Evolutionary conservation across 2,888 invertebrate genomes (phyloP).

Genomic region (Orthosia gracilis): DNA sequence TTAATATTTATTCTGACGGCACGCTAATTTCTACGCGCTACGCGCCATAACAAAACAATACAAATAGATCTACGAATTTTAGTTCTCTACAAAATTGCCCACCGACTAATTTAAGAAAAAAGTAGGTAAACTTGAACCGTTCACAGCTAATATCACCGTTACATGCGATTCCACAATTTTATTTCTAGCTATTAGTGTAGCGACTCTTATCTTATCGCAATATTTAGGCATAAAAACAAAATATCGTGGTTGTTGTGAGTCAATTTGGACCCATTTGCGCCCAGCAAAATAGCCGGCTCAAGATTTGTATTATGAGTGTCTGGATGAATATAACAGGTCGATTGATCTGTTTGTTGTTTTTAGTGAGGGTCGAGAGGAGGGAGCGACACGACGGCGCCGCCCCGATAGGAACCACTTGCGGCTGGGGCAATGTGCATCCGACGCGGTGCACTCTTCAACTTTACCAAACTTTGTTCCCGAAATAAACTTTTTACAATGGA

Average conservation of each 20-base stretch:
- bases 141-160: constrained; percentile 88
- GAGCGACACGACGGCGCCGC: constrained; percentile 88
- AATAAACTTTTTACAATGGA: constrained; percentile 86
- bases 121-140: constrained; percentile 84
- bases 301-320: constrained; percentile 78
- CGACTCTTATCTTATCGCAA: constrained; percentile 87
- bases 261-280: constrained; percentile 71
- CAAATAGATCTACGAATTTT: constrained; percentile 68
- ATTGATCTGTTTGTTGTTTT: constrained; percentile 90
- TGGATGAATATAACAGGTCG: constrained; percentile 83
- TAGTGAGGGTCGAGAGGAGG: constrained; percentile 84
- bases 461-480: constrained; percentile 86
- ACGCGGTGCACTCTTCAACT: constrained; percentile 85
- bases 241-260: constrained; percentile 79
- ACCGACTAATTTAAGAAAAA: constrained; percentile 82
- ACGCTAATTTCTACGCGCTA: constrained; percentile 37
- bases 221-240: constrained; percentile 86
- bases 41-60: constrained; percentile 39
- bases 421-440: constrained; percentile 87
- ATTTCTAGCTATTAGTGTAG: constrained; percentile 87
- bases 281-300: constrained; percentile 72
- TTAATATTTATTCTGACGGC: constrained; percentile 47
- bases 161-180: constrained; percentile 90
- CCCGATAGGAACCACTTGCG: constrained; percentile 86
- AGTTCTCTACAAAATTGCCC: constrained; percentile 77